Evolutionary conservation across 2,113 vertebrate genomes (phyloP).

Genomic region (Passerina amoena): DNA sequence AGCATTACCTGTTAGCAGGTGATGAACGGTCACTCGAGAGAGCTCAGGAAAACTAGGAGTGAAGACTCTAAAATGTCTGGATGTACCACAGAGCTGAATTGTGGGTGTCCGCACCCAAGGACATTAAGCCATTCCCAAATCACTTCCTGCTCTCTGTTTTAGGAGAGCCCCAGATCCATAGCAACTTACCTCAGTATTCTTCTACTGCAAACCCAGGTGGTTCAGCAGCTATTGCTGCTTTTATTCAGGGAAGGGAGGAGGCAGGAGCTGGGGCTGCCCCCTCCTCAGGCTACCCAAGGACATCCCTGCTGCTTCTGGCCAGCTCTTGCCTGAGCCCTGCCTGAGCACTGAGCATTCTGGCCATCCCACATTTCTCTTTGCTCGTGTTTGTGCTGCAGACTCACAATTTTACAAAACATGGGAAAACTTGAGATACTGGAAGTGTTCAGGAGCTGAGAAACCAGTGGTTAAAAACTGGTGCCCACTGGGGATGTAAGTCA

Average conservation of each 20-base stretch:
- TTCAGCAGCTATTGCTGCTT: neutral
- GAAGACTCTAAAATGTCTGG: neutral
- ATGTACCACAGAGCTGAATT: neutral
- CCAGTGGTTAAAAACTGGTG: neutral
- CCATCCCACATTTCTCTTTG: neutral
- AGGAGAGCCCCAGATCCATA: neutral
- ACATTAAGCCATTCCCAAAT: neutral
- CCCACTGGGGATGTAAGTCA: neutral
- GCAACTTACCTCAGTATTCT: neutral
- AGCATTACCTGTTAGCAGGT: neutral
- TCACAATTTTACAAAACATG: neutral
- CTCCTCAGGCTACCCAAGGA: neutral
- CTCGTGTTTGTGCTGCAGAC: neutral
- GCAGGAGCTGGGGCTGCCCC: neutral
- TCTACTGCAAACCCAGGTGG: neutral
- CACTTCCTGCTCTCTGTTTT: neutral
- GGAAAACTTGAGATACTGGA: neutral
- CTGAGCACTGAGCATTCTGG: neutral
- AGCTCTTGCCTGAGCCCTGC: neutral
- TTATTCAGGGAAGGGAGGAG: neutral
- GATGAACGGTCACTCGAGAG: neutral
- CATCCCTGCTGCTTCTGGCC: neutral
- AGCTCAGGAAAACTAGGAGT: neutral
- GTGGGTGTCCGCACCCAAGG: neutral
- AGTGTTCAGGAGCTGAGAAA: neutral